Evolutionary conservation across 2,888 invertebrate species (phyloP), one percentile per base, ranked within the genome.

Genomic region (Drymonia ruficornis): DNA sequence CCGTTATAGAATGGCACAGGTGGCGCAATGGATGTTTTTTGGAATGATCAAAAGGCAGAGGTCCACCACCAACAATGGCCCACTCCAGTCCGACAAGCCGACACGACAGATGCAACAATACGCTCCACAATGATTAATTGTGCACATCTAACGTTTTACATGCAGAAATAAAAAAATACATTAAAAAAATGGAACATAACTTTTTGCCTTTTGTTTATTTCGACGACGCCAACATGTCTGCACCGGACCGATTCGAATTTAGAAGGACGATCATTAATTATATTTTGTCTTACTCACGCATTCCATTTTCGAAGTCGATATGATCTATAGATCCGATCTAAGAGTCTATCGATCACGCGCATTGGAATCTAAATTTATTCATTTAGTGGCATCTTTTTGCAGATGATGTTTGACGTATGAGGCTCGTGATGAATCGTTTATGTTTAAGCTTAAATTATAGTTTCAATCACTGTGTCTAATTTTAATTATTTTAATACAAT

Each of bases 201-300:
- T 84, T 87, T 90, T 89, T 81, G 89, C 86, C 87, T 83, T 89
- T 91, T 90, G 89, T 91, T 90, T 90, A 89, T 83, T 81, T 81
- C 86, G 85, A 82, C 87, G 92, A 91, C 92, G 92, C 92, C 91
- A 91, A 83, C 84, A 74, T 91, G 92, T 92, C 91, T 92, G 86
- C 91, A 87, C 86, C 86, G 83, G 79, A 89, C 85, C 88, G 89
- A 88, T 86, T 90, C 90, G 85, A 90, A 88, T 91, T 89, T 90
- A 73, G 85, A 85, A 87, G 82, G 83, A 79, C 81, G 78, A 90
- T 88, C 90, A 92, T 92, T 91, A 91, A 92, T 92, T 92, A 91
- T 91, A 89, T 91, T 91, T 92, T 91, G 92, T 91, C 92, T 91
- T 91, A 92, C 92, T 91, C 91, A 90, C 89, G 89, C 91, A 91